A percentile compares a stretch with the other conserved stretches of the same genome.
Conservation (phyloP, 2,888 invertebrate genomes). For the Lepidochitona cinerea region DNA sequence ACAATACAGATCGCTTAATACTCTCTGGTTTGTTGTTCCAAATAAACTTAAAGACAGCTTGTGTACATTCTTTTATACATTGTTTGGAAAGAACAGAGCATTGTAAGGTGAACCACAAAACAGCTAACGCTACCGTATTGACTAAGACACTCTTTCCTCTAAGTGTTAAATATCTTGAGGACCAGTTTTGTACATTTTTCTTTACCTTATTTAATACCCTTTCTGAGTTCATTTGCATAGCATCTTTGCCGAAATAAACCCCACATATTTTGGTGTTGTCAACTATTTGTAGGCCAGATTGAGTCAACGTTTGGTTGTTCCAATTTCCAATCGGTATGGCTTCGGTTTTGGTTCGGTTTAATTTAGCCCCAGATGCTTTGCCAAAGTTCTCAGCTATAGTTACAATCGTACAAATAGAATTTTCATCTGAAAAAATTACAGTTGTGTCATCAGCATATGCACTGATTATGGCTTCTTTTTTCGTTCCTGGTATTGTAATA, state of each 20-base stretch:
- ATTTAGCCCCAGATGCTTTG: slow-evolving; percentile 21
- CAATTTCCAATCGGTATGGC: background rate
- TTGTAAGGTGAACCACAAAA: background rate
- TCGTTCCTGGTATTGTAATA: slow-evolving; percentile 15
- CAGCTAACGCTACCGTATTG: background rate
- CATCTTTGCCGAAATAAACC: background rate
- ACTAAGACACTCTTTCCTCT: background rate
- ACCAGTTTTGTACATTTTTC: background rate
- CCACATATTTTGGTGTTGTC: background rate
- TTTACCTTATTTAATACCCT: no score
- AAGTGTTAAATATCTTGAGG: background rate
- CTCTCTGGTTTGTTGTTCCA: background rate
- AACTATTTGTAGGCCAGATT: background rate
- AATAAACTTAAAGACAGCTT: background rate
- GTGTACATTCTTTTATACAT: background rate
- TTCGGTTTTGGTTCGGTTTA: slow-evolving; percentile 24
- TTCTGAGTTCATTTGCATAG: no score
- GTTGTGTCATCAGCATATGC: slow-evolving; percentile 19
- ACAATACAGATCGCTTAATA: background rate
- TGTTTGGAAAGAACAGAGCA: background rate
- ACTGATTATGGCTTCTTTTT: slow-evolving; percentile 1
- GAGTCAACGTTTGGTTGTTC: background rate
- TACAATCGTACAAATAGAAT: background rate
- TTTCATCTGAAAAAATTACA: slow-evolving; percentile 7
- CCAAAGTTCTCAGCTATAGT: slow-evolving; percentile 5